Percentiles rank a stretch among this genome's conserved stretches.
These are phyloP conservation scores for Heterochromis multidens DNA, from an alignment of 2,113 vertebrate genomes.

Conservation along the genomic window DNA sequence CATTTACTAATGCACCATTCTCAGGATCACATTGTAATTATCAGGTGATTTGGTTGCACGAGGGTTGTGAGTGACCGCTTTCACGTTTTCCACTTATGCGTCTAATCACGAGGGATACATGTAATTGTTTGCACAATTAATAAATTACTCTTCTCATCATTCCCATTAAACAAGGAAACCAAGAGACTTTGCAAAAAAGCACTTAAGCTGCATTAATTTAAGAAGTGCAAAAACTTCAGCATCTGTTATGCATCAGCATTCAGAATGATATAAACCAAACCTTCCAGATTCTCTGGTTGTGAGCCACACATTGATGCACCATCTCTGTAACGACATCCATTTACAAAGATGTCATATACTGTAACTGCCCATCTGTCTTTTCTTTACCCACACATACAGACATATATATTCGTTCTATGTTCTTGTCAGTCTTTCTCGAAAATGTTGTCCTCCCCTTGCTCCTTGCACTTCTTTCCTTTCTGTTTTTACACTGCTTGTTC, in stretches of 20 bases:
- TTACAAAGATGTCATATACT: neutral
- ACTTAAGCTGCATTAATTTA: neutral
- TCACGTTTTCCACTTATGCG: neutral
- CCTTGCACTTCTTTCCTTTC: neutral
- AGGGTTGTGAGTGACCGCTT: neutral
- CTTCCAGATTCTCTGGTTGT: neutral
- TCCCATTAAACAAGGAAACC: neutral
- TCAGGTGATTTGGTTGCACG: too few relatives aligned
- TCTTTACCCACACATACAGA: neutral
- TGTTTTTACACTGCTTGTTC: constrained; percentile 13
- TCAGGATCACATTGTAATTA: too few relatives aligned
- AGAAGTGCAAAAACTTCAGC: constrained; percentile 8
- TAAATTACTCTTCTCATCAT: neutral
- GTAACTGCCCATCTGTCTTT: neutral
- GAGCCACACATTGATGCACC: neutral
- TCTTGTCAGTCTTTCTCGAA: neutral
- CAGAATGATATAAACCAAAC: constrained; percentile 1
- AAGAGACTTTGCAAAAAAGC: too few relatives aligned
- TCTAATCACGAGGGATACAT: neutral
- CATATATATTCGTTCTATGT: neutral
- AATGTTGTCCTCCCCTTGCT: neutral
- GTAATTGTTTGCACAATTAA: neutral
- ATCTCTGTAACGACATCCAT: neutral
- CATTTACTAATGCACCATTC: too few relatives aligned
- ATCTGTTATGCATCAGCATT: constrained; percentile 1